A percentile compares a stretch with the other conserved stretches of the same genome.
Conservation (phyloP, 2,113 vertebrate genomes). For the Eublepharis macularius region DNA sequence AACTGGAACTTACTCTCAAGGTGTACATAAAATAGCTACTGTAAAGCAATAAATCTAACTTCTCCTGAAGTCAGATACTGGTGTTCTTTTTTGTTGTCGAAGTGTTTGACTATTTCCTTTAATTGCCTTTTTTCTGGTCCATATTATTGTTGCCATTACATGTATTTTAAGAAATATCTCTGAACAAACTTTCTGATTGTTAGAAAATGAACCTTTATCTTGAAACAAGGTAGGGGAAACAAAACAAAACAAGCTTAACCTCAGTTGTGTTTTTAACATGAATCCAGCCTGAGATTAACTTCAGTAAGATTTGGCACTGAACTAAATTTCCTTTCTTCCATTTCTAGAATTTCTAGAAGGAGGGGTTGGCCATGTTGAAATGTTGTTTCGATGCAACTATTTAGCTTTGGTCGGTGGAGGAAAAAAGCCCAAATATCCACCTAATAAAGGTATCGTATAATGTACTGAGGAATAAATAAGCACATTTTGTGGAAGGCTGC, state of each 20-base stretch:
- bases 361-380: conserved; percentile 95
- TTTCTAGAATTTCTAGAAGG: conserved; percentile 94
- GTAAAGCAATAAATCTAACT: background rate
- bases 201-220: background rate
- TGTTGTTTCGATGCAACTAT: conserved; percentile 98
- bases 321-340: conserved; percentile 45
- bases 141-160: background rate
- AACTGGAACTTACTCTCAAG: background rate
- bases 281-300: background rate
- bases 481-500: background rate
- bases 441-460: conserved; percentile 91
- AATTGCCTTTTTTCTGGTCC: background rate
- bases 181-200: background rate
- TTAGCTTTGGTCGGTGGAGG: conserved; percentile 96
- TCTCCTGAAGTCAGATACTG: background rate
- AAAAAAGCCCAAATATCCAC: conserved; percentile 97
- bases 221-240: background rate
- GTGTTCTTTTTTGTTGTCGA: too few species aligned
- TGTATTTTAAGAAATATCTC: background rate
- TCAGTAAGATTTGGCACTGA: background rate
- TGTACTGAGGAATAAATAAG: background rate
- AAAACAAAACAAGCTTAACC: background rate
- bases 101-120: background rate
- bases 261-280: background rate
- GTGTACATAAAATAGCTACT: background rate